Evolutionary conservation across 37 sponge, comb jelly and placozoan species (phyloP).

Genomic region (Sycon ciliatum): DNA sequence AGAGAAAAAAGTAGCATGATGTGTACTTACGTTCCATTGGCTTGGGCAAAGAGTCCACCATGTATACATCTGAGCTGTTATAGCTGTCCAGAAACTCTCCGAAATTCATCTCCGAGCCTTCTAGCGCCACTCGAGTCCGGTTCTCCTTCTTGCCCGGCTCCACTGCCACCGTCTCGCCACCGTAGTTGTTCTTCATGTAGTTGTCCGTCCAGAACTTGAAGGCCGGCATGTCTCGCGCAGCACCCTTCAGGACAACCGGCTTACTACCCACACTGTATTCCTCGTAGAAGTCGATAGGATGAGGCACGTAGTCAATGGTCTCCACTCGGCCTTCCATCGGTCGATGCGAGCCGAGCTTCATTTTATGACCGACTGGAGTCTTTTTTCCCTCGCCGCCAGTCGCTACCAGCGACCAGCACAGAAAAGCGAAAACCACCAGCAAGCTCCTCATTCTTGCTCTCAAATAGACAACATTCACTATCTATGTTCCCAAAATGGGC

Average conservation of each 20-base stretch:
- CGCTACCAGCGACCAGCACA: too few relatives aligned
- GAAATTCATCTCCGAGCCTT: conserved; percentile 12
- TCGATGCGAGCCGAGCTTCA: conserved; percentile 61
- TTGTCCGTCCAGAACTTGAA: conserved; percentile 53
- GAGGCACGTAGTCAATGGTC: conserved; percentile 21
- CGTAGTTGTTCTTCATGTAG: conserved; percentile 65
- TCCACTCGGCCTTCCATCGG: conserved; percentile 35
- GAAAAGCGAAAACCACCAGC: too few relatives aligned
- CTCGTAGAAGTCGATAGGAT: conserved; percentile 31
- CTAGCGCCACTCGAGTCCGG: conserved; percentile 31
- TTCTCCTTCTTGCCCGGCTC: conserved; percentile 67
- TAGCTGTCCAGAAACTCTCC: conserved; percentile 37
- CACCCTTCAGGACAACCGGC: conserved; percentile 48
- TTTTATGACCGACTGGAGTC: conserved; percentile 71
- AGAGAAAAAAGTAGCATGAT: too few relatives aligned
- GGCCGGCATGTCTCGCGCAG: conserved; percentile 1
- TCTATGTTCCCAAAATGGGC: too few relatives aligned
- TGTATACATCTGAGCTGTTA: conserved; percentile 34
- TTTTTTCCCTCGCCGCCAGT: too few relatives aligned
- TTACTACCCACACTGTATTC: conserved; percentile 21
- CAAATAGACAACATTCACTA: too few relatives aligned
- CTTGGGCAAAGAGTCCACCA: conserved; percentile 35
- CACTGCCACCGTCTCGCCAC: conserved; percentile 29
- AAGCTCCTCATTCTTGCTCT: too few relatives aligned
- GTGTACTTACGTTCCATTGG: conserved; percentile 30